Base-by-base conservation (phyloP, 2,797 vertebrate species). In the Caiman crocodilus region DNA sequence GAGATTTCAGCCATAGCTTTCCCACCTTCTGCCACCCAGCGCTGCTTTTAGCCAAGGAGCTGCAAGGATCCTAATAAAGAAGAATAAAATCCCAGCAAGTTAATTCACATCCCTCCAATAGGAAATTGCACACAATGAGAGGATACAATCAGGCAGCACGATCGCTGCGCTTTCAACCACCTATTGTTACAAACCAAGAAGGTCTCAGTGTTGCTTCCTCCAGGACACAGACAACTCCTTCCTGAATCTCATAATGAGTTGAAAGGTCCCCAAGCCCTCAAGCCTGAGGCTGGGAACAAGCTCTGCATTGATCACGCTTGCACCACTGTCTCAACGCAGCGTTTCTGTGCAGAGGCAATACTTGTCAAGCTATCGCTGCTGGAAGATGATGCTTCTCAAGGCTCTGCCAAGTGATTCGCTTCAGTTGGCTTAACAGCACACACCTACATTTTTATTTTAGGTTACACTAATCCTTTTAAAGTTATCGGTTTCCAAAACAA, bases 111-210 rank as follows among this genome's bases (percentile, higher is more conserved):
- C 93, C 84, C 93, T 71, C 94, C 93, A 95, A 85, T 94, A 98
- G 98, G 98, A 98, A 98, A 95, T 88, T 61, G 93, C 89, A 90
- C 92, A 99, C 98, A 99, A 98, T 98, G 93, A 96, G 96, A 97
- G 98, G 98, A 98, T 98, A 98, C 97, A 98, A 98, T 98, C 96
- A 98, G 98, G 98, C 98, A 98, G 98, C 96, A 76, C 75, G 95
- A 97, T 97, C 96, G 94, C 79, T 97, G 97, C 97, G 96, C 96
- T 98, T 89, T 78, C 90, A 85, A 94, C 95, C 96, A 96, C 86
- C 90, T 56, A 94, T 88, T 94, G 94, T 96, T 92, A 76, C 42
- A 32, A 28, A 23, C 73, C 1, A 73, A 94, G 91, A 91, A 88
- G 69, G 87, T 93, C 87, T 64, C 83, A 90, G 94, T 69, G 88